Base-by-base conservation (phyloP, 1,140 invertebrate species). In the Brachionus manjavacas region DNA sequence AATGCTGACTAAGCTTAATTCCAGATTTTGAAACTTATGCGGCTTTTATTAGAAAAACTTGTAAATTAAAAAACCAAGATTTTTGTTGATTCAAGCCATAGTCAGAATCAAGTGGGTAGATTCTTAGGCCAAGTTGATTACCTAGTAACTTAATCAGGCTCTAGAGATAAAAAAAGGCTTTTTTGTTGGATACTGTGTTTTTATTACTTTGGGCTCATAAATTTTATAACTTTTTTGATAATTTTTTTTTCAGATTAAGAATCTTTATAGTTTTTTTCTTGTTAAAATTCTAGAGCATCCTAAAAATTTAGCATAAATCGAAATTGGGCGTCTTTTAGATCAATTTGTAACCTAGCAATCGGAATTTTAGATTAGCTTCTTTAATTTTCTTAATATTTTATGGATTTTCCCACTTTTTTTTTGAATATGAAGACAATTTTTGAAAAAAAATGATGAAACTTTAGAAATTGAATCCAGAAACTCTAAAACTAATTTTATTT, bases 341-440 rank as follows among this genome's bases (percentile, higher is more conserved):
- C 66, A 68, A 68, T 68, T 68, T 68, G 66, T 68, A 31, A 31
- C 66, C 66, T 68, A 68, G 66, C 66, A 68, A 68, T 68, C 1
- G 3, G 66, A 14, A 68, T 68, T 14, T 14, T 31, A 68, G 64
- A 35, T n/a, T 39, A 35, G 31, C 52, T 60, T 60, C 3, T 60
- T 60, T 60, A 9, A n/a, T 23, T 16, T n/a, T n/a, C 12, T n/a
- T 7, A 16, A 52, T n/a, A 52, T 52, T 52, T n/a, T 52, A 2
- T 14, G 16, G 12, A 12, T 35, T 35, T 6, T 7, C 31, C 7
- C 31, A 35, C 28, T 35, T 35, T 35, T 35, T 1, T 35, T 35
- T 35, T 35, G 31, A 35, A 35, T 35, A 35, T 7, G 31, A 35
- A 35, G 31, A 35, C 7, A 35, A 35, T 35, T 35, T 35, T 35